Evolutionary conservation across 2,797 vertebrate species (phyloP), one percentile per base, ranked within the genome.

Genomic region (Moxostoma hubbsi): DNA sequence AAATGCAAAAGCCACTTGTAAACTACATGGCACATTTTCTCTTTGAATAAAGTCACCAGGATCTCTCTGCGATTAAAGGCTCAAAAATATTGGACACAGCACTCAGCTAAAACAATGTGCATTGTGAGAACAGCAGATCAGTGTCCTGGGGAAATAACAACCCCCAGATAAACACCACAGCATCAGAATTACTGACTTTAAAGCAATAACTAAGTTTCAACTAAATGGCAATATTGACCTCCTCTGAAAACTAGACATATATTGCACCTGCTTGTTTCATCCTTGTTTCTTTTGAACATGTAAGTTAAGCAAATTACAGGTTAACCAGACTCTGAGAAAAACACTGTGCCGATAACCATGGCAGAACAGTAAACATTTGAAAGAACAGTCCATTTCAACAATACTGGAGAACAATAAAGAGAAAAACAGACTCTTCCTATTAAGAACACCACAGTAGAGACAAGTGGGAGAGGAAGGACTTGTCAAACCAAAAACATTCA

Each of bases 11-110:
- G 74, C 78, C 75, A 84, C 58, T 82, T 86, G 82, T 84, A 67
- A 82, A 86, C 80, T 77, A 86, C 78, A 76, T 79, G 80, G 80
- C 85, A 84, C 85, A 84, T 81, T 73, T 79, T 84, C 75, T 73
- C 74, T 82, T 70, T 75, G 65, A 78, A 81, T 75, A 73, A 83
- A 83, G 18, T 73, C 61, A 58, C 49, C 69, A 67, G 67, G 47
- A 64, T 82, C 71, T 82, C 53, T 84, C 75, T 47, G 75, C 61
- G 71, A 65, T 82, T 79, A 84, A 81, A 76, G 74, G 79, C 61
- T 65, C 73, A 50, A 63, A 68, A 53, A 51, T 66, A 74, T 73
- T 43, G 55, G 13, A 47, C 83, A 73, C 75, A 11, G 11, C 55
- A 54, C 70, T 75, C 62, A 24, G 73, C 81, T 76, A 75, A 79